Percentiles rank a stretch among this genome's conserved stretches.
These are phyloP conservation scores for Raphicerus campestris DNA, from an alignment of 2,113 vertebrate genomes.

Conservation along the genomic window DNA sequence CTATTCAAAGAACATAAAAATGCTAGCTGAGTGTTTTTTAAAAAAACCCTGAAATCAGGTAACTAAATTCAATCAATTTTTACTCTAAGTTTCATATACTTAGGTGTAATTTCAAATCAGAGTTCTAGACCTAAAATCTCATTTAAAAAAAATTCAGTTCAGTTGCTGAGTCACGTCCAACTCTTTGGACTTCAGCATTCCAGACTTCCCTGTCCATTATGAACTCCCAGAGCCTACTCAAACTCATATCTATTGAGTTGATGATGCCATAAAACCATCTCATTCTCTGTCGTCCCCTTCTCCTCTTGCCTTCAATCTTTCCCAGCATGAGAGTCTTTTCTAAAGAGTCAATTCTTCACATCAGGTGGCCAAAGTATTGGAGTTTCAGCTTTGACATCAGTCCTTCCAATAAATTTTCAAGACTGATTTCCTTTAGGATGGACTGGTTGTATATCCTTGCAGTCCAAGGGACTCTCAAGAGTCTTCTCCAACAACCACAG, in stretches of 20 bases:
- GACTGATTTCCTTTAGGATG: neutral
- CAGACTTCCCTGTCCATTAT: neutral
- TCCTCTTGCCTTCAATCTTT: neutral
- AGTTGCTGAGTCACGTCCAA: neutral
- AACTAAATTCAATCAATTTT: slow-evolving; percentile 19
- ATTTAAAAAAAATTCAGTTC: neutral
- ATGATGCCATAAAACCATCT: neutral
- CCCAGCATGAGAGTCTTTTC: neutral
- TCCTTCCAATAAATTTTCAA: neutral
- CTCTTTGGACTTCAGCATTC: neutral
- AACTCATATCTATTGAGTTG: neutral
- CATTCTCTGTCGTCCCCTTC: neutral
- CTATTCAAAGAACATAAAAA: neutral
- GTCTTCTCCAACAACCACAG: neutral
- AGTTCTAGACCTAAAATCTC: neutral
- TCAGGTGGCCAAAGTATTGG: neutral
- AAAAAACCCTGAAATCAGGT: neutral
- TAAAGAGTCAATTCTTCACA: neutral
- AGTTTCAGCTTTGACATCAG: neutral
- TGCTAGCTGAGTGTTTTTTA: neutral
- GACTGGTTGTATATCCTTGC: neutral
- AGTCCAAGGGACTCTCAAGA: neutral
- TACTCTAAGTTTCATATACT: neutral
- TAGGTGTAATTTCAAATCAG: slow-evolving; percentile 2
- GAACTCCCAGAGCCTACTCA: neutral